These are phyloP conservation scores for Naso thynnoides DNA, from an alignment of 2,797 vertebrate species.

Conservation along the genomic window DNA sequence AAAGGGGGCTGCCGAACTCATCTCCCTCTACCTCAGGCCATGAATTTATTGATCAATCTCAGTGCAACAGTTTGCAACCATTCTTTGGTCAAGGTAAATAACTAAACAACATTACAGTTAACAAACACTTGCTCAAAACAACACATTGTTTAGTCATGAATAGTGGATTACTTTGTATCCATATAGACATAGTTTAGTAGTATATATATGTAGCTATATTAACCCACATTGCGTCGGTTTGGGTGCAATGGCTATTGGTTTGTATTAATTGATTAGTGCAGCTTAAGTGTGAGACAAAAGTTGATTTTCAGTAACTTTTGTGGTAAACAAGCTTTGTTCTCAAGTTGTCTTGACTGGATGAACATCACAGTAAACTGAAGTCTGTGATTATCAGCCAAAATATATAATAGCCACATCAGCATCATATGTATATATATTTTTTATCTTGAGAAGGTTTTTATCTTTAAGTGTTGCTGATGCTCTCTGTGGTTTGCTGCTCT, in stretches of 20 bases:
- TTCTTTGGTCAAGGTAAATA: no score
- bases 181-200: no score
- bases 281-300: not conserved
- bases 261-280: not conserved
- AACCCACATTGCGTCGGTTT: no score
- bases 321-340: not conserved
- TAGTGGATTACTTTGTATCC: no score
- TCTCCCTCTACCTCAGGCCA: no score
- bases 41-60: no score
- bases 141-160: no score
- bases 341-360: accelerated
- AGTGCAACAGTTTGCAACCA: no score
- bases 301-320: not conserved
- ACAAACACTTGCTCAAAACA: no score
- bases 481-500: not conserved
- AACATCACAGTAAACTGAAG: not conserved
- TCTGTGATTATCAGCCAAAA: not conserved
- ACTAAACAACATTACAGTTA: no score
- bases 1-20: no score
- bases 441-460: slow-evolving; percentile 8
- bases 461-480: not conserved
- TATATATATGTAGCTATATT: no score
- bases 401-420: not conserved
- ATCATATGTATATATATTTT: not conserved
- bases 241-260: not conserved